phyloP scores from a whole-genome alignment of 2,113 vertebrate species.

The Forbesichthys papilliferus region DNA sequence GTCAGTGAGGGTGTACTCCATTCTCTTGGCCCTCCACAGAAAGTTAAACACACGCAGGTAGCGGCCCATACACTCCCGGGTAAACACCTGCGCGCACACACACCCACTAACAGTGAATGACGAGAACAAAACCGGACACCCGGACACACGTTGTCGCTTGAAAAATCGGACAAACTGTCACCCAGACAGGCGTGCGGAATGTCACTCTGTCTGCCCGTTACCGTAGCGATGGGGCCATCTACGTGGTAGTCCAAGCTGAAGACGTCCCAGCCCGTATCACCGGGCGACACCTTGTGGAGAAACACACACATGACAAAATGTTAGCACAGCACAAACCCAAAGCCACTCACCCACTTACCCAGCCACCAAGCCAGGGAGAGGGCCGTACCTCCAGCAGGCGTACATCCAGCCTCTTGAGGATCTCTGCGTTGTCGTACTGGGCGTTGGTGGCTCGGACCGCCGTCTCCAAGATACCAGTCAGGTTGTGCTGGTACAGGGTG shows the following conservation, averaged over 20 bases:
- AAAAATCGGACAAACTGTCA: not conserved
- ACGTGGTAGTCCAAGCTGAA: conserved; percentile 98
- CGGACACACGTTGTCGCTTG: not conserved
- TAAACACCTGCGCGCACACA: conserved; percentile 84
- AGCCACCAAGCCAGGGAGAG: not conserved
- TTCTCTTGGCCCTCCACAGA: conserved; percentile 95
- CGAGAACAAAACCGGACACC: not conserved
- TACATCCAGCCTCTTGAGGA: conserved; percentile 92
- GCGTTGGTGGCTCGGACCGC: conserved; percentile 96
- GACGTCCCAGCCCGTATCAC: conserved; percentile 98
- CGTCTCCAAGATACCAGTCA: conserved; percentile 95
- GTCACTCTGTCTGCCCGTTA: conserved; percentile 57
- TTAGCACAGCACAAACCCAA: not conserved
- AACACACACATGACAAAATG: not conserved
- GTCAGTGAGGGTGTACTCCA: conserved; percentile 98
- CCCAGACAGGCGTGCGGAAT: not conserved
- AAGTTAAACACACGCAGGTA: conserved; percentile 97
- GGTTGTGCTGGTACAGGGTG: conserved; percentile 96
- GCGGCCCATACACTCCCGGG: conserved; percentile 97
- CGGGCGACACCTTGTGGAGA: conserved; percentile 87
- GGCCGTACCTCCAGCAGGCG: conserved; percentile 88
- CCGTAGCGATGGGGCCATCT: conserved; percentile 95
- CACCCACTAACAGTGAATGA: not conserved
- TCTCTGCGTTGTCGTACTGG: conserved; percentile 95
- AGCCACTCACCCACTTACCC: too few species aligned